Percentiles rank a stretch among this genome's conserved stretches.
Conservation (phyloP, 1,140 invertebrate genomes). For the Aethina tumida region DNA sequence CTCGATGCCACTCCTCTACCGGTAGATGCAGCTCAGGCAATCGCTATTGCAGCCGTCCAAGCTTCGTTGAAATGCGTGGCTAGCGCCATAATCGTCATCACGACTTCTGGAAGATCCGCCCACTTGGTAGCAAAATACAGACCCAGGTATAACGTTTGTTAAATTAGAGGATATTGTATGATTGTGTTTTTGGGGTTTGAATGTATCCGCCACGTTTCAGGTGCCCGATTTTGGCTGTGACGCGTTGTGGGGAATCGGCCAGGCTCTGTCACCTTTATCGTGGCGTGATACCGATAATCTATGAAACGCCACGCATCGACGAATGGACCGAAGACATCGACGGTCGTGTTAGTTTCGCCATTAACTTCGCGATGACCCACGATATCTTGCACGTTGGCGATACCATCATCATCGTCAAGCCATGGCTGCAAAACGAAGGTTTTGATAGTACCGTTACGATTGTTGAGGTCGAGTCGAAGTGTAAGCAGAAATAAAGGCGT, state of each 20-base stretch:
- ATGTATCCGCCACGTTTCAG: too few species aligned
- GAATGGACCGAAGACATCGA: slow-evolving; percentile 49
- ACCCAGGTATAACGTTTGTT: too few species aligned
- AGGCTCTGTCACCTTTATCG: slow-evolving; percentile 66
- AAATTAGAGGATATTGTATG: too few species aligned
- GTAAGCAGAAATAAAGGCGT: too few species aligned
- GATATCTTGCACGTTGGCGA: slow-evolving; percentile 52
- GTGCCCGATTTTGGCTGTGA: slow-evolving; percentile 76
- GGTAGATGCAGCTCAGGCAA: slow-evolving; percentile 43
- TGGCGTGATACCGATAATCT: slow-evolving; percentile 43
- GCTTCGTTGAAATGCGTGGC: slow-evolving; percentile 69
- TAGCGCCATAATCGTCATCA: slow-evolving; percentile 73
- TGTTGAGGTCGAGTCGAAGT: slow-evolving; percentile 45
- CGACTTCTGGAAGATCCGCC: slow-evolving; percentile 69
- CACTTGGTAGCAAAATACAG: slow-evolving; percentile 68
- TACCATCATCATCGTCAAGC: slow-evolving; percentile 56
- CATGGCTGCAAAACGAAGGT: slow-evolving; percentile 57
- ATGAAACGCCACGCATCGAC: slow-evolving; percentile 4
- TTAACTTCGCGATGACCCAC: slow-evolving; percentile 49
- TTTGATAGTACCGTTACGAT: slow-evolving; percentile 64
- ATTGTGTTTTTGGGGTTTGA: too few species aligned
- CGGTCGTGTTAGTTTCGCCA: slow-evolving; percentile 50
- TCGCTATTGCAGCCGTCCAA: slow-evolving; percentile 73
- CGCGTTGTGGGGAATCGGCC: slow-evolving; percentile 58
- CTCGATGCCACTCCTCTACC: slow-evolving; percentile 8